phyloP scores from a whole-genome alignment of 23 tunicate species.

The Trididemnum miniatum region DNA sequence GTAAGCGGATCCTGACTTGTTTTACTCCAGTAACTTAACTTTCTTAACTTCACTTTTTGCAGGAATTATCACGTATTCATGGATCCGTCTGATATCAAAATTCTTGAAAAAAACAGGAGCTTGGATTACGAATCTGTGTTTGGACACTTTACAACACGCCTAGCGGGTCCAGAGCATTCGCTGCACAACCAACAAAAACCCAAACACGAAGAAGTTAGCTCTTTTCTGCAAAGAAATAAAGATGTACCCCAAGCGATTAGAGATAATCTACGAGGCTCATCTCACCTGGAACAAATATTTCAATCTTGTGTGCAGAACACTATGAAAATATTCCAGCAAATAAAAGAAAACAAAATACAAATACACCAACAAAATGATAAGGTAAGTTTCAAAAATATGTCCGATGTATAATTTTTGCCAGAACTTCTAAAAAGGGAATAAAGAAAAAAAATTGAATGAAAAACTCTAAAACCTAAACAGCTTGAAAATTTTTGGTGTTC shows the following conservation, averaged over 20 bases:
- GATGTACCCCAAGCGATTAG: not conserved
- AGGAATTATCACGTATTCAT: constrained; percentile 46
- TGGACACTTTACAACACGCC: constrained; percentile 27
- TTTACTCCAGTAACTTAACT: no score
- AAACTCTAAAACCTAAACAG: no score
- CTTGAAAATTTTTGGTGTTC: no score
- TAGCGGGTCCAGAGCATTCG: constrained; percentile 33
- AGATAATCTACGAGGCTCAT: not conserved
- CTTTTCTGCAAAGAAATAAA: not conserved
- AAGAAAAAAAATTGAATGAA: no score
- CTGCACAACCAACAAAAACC: not conserved
- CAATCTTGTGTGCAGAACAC: not conserved
- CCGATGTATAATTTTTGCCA: no score
- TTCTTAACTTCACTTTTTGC: no score
- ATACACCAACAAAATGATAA: not conserved
- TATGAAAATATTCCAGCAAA: not conserved
- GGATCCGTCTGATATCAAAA: constrained; percentile 34
- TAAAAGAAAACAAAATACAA: not conserved
- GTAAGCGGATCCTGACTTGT: no score
- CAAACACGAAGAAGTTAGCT: not conserved
- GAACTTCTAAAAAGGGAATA: no score
- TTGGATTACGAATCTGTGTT: constrained; percentile 21
- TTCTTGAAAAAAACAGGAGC: not conserved
- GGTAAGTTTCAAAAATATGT: no score
- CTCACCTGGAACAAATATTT: not conserved